Base-by-base conservation (phyloP, 2,113 vertebrate species). In the Bubo scandiacus region DNA sequence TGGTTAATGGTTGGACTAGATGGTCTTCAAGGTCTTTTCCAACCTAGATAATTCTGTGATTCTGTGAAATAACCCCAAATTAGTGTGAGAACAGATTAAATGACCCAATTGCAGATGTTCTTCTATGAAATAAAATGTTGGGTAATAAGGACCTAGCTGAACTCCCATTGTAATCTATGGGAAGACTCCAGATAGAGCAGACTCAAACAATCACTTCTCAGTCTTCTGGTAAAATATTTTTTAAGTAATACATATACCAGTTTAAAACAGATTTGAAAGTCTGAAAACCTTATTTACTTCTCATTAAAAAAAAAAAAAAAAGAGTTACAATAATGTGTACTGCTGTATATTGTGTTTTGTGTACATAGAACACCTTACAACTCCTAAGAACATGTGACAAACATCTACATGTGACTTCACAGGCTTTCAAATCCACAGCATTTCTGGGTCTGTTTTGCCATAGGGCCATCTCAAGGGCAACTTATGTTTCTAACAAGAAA, bases 381-480 rank as follows among this genome's bases (percentile, higher is more conserved):
- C 6, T 72, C 29, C 6, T 18, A 57, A 38, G 10, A 91, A 49
- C 7, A 13, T 12, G 11, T 26, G 36, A 40, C 11, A 74, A 79
- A 32, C 5, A 26, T 11, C 26, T 25, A 5, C 8, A 0, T 0
- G 0, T 51, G 8, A 3, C 6, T n/a, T 92, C 8, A 2, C 12
- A 47, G n/a, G 4, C 16, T 78, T 74, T 47, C 45, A 40, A 16
- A 74, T 2, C 9, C 16, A 40, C 22, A 10, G 4, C 6, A 15
- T 62, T 84, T 54, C 54, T 54, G 52, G 2, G 11, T 45, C 9
- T 55, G 4, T 67, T 85, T 78, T 89, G 17, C 42, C 55, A 19
- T 2, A n/a, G 10, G 4, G 3, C 6, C 18, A 26, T 57, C 23
- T 7, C 26, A 14, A 72, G 8, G 61, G 11, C 5, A 78, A 25